Base-by-base conservation (phyloP, 2,113 vertebrate genomes). In the Oriolus oriolus region DNA sequence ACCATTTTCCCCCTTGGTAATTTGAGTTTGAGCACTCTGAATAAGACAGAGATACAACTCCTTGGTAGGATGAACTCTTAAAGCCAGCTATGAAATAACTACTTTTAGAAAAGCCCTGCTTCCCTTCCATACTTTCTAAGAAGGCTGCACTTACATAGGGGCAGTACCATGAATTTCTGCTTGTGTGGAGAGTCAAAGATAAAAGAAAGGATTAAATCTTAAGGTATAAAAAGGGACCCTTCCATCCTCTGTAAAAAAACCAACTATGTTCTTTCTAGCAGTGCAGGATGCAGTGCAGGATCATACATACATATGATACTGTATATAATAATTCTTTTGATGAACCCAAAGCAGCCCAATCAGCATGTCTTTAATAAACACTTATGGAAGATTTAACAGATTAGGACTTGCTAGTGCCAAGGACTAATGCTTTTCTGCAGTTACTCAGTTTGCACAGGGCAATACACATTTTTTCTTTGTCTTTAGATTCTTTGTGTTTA, bases 301-400 rank as follows among this genome's bases (percentile, higher is more conserved):
- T 80, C n/a, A n/a, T n/a, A n/a, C n/a, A n/a, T n/a, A n/a, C n/a
- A 49, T 80, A 59, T 64, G 49, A 87, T 57, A 81, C 7, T 66
- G 18, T 85, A 81, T 73, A 50, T 84, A 94, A 81, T 73, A 95
- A 77, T 82, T 71, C 95, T 3, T 70, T 68, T 77, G 66, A 61
- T 41, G 90, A 95, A 94, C 41, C 45, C 39, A 52, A 87, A 76
- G 35, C 30, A 94, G 73, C 57, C 64, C 45, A 92, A 76, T 69
- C 64, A 89, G 22, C 54, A 81, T 45, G 69, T 42, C 60, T 92
- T 52, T 92, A 94, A 93, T 26, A 93, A 96, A 90, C 13, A 87
- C 2, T 1, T 20, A 84, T 16, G 45, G 68, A 84, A 84, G 76
- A 87, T 90, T 61, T 44, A 95, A 59, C 41, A 95, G 68, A 92